phyloP scores from a whole-genome alignment of 2,888 invertebrate species.

The Corythucha ciliata region DNA sequence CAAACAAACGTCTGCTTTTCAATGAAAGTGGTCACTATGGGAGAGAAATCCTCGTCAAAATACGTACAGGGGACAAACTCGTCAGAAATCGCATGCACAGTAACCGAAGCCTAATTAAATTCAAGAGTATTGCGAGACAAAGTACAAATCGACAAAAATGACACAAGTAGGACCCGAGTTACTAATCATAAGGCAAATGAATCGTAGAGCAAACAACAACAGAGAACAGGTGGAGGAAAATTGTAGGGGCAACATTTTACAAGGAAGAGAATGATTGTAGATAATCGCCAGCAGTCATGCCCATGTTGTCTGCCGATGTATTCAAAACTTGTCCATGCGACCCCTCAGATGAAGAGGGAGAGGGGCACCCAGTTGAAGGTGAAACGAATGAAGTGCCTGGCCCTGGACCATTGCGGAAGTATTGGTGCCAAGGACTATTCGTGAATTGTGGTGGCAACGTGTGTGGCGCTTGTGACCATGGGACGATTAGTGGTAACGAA shows the following conservation, averaged over 20 bases:
- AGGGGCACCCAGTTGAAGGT: constrained; percentile 4
- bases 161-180: not conserved
- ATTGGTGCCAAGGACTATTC: constrained; percentile 4
- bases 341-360: constrained; percentile 4
- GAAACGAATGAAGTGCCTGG: constrained; percentile 2
- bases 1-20: no score
- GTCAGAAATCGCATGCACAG: no score
- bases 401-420: constrained; percentile 2
- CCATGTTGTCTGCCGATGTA: constrained; percentile 6
- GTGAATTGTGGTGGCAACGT: not conserved
- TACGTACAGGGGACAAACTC: no score
- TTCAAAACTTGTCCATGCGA: constrained; percentile 4
- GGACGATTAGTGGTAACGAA: no score
- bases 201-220: no score
- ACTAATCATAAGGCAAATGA: constrained; percentile 6
- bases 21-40: no score
- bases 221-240: constrained; percentile 4
- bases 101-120: constrained; percentile 1
- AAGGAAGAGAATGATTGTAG: constrained; percentile 5
- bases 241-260: constrained; percentile 4
- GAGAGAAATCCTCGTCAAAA: no score
- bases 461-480: not conserved
- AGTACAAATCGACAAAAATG: constrained; percentile 3
- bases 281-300: constrained; percentile 2
- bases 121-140: constrained; percentile 6